Base-by-base conservation (phyloP, 2,797 vertebrate species). In the Trichosurus vulpecula region DNA sequence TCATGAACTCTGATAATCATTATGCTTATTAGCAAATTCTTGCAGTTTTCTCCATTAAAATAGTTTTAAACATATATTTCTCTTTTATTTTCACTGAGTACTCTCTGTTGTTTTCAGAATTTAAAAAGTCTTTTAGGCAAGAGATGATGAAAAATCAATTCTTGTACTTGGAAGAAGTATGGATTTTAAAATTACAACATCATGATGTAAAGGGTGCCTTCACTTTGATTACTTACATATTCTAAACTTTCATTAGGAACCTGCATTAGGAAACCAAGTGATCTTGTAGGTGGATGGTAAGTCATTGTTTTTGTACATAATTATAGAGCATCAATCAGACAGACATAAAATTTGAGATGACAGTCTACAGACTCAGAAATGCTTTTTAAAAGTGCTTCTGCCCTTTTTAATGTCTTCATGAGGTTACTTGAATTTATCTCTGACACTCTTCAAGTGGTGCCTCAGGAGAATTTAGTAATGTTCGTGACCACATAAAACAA, bases 401-500 rank as follows among this genome's bases (percentile, higher is more conserved):
- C 54, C 30, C 52, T 31, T 92, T 96, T 97, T 41, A 81, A 81
- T 87, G 22, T 87, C 58, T 95, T 95, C 54, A 51, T 92, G 95
- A 94, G 57, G 35, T 95, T 93, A 61, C 87, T 94, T 96, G 54
- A 95, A 91, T 95, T 95, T 97, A 95, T 97, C 96, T 96, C 61
- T 97, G 41, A 92, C 95, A 91, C 92, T 97, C 94, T 95, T 35
- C 94, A 96, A 98, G 96, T 92, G 94, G 97, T 97, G 97, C 74
- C 54, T 95, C 53, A 94, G 35, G 53, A 95, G 91, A 97, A 96
- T 94, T 95, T 96, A 93, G 92, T 94, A 96, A 94, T 89, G 97
- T 95, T 97, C 66, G 94, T 29, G 93, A 92, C 31, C 61, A 97
- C 57, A 95, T 97, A 92, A 96, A 95, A 97, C 93, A 97, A 97